A percentile compares a stretch with the other conserved stretches of the same genome.
Conservation (phyloP, 2,797 vertebrate species). For the Micromesistius poutassou region DNA sequence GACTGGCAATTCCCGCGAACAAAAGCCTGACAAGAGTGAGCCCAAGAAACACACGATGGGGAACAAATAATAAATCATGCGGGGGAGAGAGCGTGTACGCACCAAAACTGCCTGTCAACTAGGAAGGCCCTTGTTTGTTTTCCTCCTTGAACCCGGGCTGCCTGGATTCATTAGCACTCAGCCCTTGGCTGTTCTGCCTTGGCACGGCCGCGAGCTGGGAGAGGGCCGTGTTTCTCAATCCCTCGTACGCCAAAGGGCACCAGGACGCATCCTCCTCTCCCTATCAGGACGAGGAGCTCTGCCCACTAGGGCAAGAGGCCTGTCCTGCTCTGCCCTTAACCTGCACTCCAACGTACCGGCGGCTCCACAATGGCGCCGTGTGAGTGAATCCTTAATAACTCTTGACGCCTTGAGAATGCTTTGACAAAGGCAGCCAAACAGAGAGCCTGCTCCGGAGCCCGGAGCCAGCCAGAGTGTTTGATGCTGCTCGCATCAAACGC, state of each 20-base stretch:
- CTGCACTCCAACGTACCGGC: conserved; percentile 4
- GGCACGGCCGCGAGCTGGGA: conserved; percentile 36
- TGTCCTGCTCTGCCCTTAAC: background rate
- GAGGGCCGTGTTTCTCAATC: conserved; percentile 28
- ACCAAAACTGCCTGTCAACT: conserved; percentile 38
- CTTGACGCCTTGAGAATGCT: conserved; percentile 8
- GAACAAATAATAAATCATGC: conserved; percentile 46
- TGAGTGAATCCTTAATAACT: conserved; percentile 13
- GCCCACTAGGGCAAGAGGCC: background rate
- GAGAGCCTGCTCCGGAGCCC: conserved; percentile 19
- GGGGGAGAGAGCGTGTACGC: conserved; percentile 28
- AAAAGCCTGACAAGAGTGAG: conserved; percentile 25
- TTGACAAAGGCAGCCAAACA: conserved; percentile 15
- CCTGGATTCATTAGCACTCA: conserved; percentile 53
- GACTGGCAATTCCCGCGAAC: conserved; percentile 41
- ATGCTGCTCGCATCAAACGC: background rate
- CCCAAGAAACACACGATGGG: conserved; percentile 40
- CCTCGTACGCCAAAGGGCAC: conserved; percentile 34
- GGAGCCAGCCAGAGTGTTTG: conserved; percentile 15
- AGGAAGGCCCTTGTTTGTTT: conserved; percentile 46
- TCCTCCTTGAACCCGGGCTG: conserved; percentile 43
- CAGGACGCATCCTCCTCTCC: conserved; percentile 50
- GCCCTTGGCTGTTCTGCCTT: conserved; percentile 45
- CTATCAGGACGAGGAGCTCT: background rate
- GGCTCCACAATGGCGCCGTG: no score